phyloP scores from a whole-genome alignment of 2,888 invertebrate species.

The Luffia ferchaultella region DNA sequence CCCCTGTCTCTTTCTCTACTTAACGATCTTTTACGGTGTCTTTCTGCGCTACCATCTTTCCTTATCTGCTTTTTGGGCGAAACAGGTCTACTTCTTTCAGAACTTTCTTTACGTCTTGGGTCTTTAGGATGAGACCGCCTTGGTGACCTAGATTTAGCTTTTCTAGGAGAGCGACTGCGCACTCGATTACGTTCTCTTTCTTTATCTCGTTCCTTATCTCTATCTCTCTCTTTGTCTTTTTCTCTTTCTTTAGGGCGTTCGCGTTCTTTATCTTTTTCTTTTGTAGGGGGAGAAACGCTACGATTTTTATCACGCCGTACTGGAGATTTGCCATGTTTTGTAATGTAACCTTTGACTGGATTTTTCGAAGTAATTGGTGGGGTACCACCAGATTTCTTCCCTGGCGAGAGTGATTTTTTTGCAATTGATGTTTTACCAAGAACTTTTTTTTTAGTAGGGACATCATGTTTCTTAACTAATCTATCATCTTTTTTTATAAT shows the following conservation, averaged over 20 bases:
- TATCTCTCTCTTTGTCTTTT: conserved; percentile 50
- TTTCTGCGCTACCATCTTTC: conserved; percentile 45
- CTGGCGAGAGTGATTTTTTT: conserved; percentile 58
- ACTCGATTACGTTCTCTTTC: conserved; percentile 59
- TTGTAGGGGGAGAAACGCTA: conserved; percentile 45
- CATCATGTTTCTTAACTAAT: conserved; percentile 42
- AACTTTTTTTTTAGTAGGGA: conserved; percentile 34
- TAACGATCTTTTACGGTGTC: conserved; percentile 44
- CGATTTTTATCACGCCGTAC: conserved; percentile 48
- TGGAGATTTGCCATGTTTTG: conserved; percentile 56
- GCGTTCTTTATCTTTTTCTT: conserved; percentile 58
- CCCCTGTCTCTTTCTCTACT: conserved; percentile 63
- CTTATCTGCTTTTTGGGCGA: conserved; percentile 54
- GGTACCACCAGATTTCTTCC: conserved; percentile 58
- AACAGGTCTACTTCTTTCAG: conserved; percentile 54
- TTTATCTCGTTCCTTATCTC: conserved; percentile 55
- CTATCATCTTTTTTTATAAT: conserved; percentile 49
- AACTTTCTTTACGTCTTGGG: conserved; percentile 49
- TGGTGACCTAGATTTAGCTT: conserved; percentile 53
- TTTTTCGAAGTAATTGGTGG: conserved; percentile 56
- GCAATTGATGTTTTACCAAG: conserved; percentile 38
- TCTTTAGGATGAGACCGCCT: conserved; percentile 49
- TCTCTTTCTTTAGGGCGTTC: conserved; percentile 35
- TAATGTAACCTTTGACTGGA: conserved; percentile 32
- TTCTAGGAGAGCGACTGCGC: conserved; percentile 55